Conservation (phyloP, 2,113 vertebrate species). For the Erpornis zantholeuca region DNA sequence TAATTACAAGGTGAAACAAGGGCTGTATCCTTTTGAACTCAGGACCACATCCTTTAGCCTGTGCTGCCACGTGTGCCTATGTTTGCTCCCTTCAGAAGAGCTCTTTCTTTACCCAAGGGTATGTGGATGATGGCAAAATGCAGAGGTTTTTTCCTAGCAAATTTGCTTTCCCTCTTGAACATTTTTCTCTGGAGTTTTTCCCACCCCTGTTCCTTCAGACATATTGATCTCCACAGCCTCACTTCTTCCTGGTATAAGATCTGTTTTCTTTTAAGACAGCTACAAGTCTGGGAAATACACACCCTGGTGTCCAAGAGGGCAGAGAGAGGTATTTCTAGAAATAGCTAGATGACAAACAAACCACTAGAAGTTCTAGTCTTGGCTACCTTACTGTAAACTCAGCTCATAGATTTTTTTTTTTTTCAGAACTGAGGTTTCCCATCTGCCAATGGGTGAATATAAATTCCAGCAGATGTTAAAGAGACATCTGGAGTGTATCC, state of each 20-base stretch:
- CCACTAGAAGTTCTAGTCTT: slow-evolving; percentile 12
- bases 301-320: neutral
- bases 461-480: neutral
- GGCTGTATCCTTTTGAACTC: neutral
- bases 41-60: neutral
- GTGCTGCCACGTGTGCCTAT: neutral
- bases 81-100: neutral
- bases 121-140: neutral
- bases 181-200: neutral
- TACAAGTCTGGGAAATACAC: slow-evolving; percentile 1
- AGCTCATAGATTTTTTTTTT: neutral
- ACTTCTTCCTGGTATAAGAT: neutral
- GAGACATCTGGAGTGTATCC: slow-evolving; percentile 27
- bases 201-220: neutral
- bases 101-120: neutral
- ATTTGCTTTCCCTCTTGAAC: neutral
- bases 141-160: neutral
- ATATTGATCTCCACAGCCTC: neutral
- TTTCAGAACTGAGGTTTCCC: slow-evolving; percentile 4
- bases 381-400: slow-evolving; percentile 31
- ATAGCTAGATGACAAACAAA: slow-evolving; percentile 32
- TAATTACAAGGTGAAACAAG: neutral
- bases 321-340: slow-evolving; percentile 19
- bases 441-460: neutral
- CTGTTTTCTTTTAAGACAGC: slow-evolving; percentile 16